A percentile compares a stretch with the other conserved stretches of the same genome.
Evolutionary conservation across 2,113 vertebrate species (phyloP).

Genomic region (Leiothrix lutea): DNA sequence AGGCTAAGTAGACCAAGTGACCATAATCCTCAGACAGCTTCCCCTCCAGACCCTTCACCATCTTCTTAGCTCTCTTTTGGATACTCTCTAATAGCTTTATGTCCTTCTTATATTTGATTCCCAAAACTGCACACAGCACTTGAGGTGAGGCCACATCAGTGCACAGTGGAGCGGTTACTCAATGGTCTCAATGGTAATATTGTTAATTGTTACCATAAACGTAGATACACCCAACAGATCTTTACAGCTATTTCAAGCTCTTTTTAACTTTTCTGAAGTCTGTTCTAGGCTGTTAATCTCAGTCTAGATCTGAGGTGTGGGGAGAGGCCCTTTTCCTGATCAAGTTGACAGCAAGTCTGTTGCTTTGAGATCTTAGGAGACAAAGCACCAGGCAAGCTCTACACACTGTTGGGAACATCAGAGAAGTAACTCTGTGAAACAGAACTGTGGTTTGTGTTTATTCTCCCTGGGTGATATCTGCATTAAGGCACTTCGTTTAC

Average conservation of each 20-base stretch:
- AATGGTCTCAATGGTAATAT: not conserved
- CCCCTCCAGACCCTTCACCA: not conserved
- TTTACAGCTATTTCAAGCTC: not conserved
- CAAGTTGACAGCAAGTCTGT: not conserved
- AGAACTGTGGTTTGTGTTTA: not conserved
- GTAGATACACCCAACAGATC: not conserved
- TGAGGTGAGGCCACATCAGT: not conserved
- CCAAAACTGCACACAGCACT: not conserved
- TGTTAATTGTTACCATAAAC: not conserved
- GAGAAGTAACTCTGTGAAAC: not conserved
- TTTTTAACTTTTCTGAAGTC: not conserved
- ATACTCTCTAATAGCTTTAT: not conserved
- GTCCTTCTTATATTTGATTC: not conserved
- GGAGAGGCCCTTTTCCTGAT: not conserved
- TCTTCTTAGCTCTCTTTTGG: not conserved
- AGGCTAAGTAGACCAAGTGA: not conserved
- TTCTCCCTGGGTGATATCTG: not conserved
- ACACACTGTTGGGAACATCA: not conserved
- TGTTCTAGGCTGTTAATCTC: not conserved
- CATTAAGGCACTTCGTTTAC: not conserved
- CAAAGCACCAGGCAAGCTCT: not conserved
- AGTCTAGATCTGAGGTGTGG: not conserved
- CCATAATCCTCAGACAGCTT: not conserved
- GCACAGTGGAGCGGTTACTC: not conserved
- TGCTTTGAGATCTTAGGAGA: not conserved